These are phyloP conservation scores for Caenorhabditis uteleia DNA, from an alignment of 2,888 invertebrate genomes.

Conservation along the genomic window DNA sequence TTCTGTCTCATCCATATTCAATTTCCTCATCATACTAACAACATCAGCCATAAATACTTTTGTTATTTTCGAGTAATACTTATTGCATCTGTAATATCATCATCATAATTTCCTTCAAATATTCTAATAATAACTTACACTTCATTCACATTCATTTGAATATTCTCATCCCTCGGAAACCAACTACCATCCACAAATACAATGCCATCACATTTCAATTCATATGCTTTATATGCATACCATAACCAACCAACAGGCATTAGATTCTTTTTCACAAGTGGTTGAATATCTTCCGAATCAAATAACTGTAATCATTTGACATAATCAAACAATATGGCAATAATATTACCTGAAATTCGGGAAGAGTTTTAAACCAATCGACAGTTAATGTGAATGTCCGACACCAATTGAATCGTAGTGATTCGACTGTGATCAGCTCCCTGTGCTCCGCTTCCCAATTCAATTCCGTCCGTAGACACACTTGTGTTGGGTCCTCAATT, in stretches of 20 bases:
- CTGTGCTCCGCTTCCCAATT: constrained; percentile 8
- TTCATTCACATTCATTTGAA: constrained; percentile 10
- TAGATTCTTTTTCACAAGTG: constrained; percentile 17
- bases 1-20: constrained; percentile 35
- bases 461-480: constrained; percentile 29
- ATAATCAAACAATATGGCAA: not conserved
- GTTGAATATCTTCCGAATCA: not conserved
- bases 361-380: constrained; percentile 29
- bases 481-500: constrained; percentile 8
- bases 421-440: constrained; percentile 20
- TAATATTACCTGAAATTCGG: constrained; percentile 10
- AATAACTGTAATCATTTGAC: constrained; percentile 15
- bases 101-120: not conserved
- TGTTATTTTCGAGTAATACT: constrained; percentile 29
- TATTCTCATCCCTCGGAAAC: constrained; percentile 19
- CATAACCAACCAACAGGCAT: constrained; percentile 43
- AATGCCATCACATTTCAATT: constrained; percentile 23
- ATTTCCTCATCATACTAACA: constrained; percentile 16
- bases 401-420: constrained; percentile 38
- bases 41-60: constrained; percentile 38
- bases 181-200: constrained; percentile 39
- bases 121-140: constrained; percentile 1
- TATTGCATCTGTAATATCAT: constrained; percentile 22
- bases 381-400: constrained; percentile 35
- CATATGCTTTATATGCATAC: constrained; percentile 34